These are phyloP conservation scores for Hololepta plana DNA, from an alignment of 2,888 invertebrate genomes.

Conservation along the genomic window DNA sequence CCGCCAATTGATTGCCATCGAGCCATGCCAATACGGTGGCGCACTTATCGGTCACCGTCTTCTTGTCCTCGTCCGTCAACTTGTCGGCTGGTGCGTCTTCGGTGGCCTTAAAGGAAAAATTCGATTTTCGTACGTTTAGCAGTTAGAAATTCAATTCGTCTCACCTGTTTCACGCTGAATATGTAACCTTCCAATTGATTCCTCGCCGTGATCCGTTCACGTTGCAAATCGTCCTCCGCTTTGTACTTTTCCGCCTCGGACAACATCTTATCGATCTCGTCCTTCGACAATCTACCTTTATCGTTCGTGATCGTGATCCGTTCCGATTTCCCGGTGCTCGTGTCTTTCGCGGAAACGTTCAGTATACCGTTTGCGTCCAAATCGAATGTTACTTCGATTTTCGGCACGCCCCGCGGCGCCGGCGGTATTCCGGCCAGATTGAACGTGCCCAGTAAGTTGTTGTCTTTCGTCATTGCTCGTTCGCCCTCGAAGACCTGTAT, in stretches of 20 bases:
- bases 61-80: constrained; percentile 52
- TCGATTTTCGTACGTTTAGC: too few species aligned
- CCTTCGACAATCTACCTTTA: constrained; percentile 65
- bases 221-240: constrained; percentile 53
- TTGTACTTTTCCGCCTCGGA: constrained; percentile 63
- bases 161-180: constrained; percentile 46
- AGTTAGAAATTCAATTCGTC: too few species aligned
- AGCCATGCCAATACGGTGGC: constrained; percentile 59
- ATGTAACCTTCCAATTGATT: constrained; percentile 65
- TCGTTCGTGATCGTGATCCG: constrained; percentile 77
- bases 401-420: constrained; percentile 63
- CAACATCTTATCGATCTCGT: constrained; percentile 77
- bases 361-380: constrained; percentile 81
- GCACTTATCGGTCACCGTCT: constrained; percentile 47
- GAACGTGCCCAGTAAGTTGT: constrained; percentile 68
- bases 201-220: constrained; percentile 46
- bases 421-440: constrained; percentile 70
- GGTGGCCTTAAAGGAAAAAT: constrained; percentile 30
- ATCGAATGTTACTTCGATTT: constrained; percentile 67
- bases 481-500: constrained; percentile 80
- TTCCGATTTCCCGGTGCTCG: constrained; percentile 54
- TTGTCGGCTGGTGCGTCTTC: constrained; percentile 45
- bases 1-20: constrained; percentile 60
- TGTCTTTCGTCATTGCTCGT: constrained; percentile 80
- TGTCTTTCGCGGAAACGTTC: constrained; percentile 60